Evolutionary conservation across 2,113 vertebrate species (phyloP).

Genomic region (Meleagris gallopavo): DNA sequence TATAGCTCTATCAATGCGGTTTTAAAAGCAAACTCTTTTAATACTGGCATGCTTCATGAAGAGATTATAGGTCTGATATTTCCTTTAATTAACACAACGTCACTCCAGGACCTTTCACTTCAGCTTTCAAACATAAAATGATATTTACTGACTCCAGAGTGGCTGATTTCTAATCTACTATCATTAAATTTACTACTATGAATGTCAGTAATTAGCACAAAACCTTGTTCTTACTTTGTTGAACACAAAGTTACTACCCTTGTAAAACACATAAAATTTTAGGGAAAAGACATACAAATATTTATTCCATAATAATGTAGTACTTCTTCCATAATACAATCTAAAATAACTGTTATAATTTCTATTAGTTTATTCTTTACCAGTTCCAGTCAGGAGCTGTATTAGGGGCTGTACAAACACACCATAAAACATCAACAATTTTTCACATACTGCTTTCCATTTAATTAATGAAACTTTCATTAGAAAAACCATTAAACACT

Average conservation of each 20-base stretch:
- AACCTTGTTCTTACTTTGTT: background rate
- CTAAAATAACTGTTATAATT: background rate
- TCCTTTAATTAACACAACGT: background rate
- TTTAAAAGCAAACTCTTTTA: background rate
- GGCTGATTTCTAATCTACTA: background rate
- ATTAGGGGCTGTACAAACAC: background rate
- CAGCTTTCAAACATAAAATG: background rate
- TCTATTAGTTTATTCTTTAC: background rate
- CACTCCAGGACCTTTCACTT: background rate
- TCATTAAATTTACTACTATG: background rate
- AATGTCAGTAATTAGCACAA: background rate
- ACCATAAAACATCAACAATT: background rate
- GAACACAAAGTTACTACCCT: background rate
- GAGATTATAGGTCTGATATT: background rate
- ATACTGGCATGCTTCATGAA: background rate
- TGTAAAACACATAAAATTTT: background rate
- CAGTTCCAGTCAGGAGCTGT: background rate
- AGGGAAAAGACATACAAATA: background rate
- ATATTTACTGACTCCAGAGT: background rate
- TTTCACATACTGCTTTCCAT: background rate
- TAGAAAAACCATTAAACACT: background rate
- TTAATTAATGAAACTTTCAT: background rate
- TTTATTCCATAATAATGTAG: background rate
- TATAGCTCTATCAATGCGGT: fast-evolving
- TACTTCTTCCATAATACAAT: background rate